A percentile compares a stretch with the other conserved stretches of the same genome.
Evolutionary conservation across 2,797 vertebrate species (phyloP).

Genomic region (Arrhamphus sclerolepis): DNA sequence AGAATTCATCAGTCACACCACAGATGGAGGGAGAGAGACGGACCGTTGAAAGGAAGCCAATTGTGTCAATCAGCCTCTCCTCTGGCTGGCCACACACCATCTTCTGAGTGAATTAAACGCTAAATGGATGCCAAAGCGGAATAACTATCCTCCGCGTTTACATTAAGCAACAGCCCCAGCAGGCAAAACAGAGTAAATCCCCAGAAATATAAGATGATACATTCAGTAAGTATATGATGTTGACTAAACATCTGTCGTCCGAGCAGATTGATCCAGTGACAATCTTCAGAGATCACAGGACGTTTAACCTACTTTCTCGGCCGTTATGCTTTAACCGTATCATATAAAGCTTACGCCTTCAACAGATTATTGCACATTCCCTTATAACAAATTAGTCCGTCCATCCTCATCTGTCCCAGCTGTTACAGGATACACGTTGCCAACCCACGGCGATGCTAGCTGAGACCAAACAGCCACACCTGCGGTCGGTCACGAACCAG

Average conservation of each 20-base stretch:
- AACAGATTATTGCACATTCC: conserved; percentile 1
- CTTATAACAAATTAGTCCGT: conserved; percentile 1
- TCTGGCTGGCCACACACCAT: conserved; percentile 10
- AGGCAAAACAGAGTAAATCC: conserved; percentile 15
- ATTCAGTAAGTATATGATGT: conserved; percentile 11
- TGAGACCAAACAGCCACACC: too few species aligned
- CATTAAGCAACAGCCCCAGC: conserved; percentile 33
- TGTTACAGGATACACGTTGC: neutral
- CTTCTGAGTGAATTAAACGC: conserved; percentile 24
- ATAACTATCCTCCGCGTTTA: conserved; percentile 34
- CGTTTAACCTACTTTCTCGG: neutral
- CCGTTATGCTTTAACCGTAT: neutral
- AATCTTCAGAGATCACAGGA: conserved; percentile 2
- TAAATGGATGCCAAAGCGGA: conserved; percentile 23
- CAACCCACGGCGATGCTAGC: too few species aligned
- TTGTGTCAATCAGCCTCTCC: conserved; percentile 20
- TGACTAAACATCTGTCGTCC: conserved; percentile 38
- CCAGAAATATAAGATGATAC: conserved; percentile 16
- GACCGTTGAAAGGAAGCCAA: conserved; percentile 33
- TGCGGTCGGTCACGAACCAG: too few species aligned
- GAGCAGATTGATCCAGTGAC: conserved; percentile 13
- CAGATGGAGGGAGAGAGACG: conserved; percentile 17
- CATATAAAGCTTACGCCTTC: conserved; percentile 1
- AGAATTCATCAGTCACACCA: conserved; percentile 19
- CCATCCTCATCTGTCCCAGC: neutral